Base-by-base conservation (phyloP, 2,797 vertebrate species). In the Coracias cyanogaster region DNA sequence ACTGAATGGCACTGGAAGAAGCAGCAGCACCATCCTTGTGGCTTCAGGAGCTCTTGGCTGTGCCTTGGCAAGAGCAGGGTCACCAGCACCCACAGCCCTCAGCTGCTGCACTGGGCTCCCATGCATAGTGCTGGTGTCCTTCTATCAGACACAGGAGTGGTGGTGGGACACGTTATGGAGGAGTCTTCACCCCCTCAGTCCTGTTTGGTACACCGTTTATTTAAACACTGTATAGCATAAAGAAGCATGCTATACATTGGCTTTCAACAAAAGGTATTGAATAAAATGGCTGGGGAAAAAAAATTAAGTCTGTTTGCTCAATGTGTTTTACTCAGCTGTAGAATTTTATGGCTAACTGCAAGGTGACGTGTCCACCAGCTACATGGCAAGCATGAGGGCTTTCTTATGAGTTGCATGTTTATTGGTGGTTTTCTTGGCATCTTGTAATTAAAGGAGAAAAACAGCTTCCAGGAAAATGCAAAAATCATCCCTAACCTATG, bases 141-240 rank as follows among this genome's bases (percentile, higher is more conserved):
- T 46, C 0, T 33, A 26, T 18, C 28, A 57, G 71, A 33, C n/a
- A 73, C 17, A n/a, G 48, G 31, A 3, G 1, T 4, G 12, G 25
- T 29, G 29, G 6, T 7, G 14, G 15, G 15, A 3, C 29, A 9
- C 45, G 8, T 10, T 22, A 3, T 24, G 17, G 25, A 61, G 48
- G 24, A 26, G 14, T 5, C 70, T 45, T 70, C n/a, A n/a, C 52
- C 28, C 29, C 25, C 21, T 21, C 24, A 10, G 21, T 67, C 49
- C 11, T 33, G 10, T 22, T 78, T n/a, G 29, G 15, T 29, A 29
- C 29, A 64, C 10, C 29, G 10, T 55, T 73, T 2, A 0, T 37
- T 51, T 5, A 3, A 41, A 70, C 37, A 57, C n/a, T 3, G 5
- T 45, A 6, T 10, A 64, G 13, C 0, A 0, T 31, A 20, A 57